Conservation (phyloP, 2,113 vertebrate species). For the Melozone crissalis region DNA sequence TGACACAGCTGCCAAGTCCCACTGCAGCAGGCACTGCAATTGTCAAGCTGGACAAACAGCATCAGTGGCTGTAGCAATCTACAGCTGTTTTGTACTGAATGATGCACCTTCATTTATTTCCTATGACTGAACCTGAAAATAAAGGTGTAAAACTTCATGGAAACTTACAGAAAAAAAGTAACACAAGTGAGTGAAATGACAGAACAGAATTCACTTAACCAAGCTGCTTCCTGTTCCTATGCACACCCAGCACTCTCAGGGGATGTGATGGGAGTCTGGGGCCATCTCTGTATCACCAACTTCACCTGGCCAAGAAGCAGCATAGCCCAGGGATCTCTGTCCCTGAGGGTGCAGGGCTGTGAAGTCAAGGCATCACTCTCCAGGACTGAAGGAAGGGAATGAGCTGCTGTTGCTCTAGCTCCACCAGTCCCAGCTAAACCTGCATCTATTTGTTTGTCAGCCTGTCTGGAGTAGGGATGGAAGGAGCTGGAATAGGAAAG, state of each 20-base stretch:
- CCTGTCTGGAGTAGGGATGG: background rate
- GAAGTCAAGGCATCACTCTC: background rate
- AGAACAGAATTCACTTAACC: background rate
- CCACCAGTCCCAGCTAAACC: background rate
- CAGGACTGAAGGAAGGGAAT: background rate
- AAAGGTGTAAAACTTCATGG: background rate
- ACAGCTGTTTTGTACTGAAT: background rate
- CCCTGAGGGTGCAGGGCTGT: background rate
- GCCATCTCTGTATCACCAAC: background rate
- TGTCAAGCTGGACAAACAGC: background rate
- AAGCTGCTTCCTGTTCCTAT: fast-evolving
- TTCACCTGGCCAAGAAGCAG: background rate
- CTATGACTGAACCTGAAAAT: background rate
- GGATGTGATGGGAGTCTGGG: background rate
- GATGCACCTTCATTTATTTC: background rate
- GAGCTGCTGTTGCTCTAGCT: background rate
- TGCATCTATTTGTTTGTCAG: background rate
- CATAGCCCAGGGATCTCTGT: background rate
- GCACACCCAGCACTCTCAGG: fast-evolving
- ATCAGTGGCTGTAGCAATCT: background rate
- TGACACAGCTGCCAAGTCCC: background rate
- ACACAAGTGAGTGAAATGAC: background rate
- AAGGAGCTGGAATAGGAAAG: background rate
- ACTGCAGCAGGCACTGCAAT: background rate
- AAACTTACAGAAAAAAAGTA: background rate